Evolutionary conservation across 2,888 invertebrate genomes (phyloP).

Genomic region (Leucophenga maculata): DNA sequence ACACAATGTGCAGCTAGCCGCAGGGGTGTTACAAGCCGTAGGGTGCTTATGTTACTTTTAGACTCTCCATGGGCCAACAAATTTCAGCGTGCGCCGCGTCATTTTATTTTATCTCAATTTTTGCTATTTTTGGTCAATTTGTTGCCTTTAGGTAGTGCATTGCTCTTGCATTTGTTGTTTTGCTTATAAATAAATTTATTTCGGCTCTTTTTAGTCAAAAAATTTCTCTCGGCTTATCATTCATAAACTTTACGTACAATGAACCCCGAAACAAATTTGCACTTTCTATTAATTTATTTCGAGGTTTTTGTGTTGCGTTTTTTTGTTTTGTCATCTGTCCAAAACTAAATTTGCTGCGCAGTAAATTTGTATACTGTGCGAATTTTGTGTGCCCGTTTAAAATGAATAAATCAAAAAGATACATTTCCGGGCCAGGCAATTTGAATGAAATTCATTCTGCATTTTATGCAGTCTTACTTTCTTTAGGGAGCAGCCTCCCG

Average conservation of each 20-base stretch:
- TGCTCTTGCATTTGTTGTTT: background rate
- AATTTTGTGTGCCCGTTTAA: too few relatives aligned
- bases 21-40: too few relatives aligned
- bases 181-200: background rate
- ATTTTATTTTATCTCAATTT: background rate
- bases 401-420: too few relatives aligned
- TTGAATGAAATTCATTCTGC: too few relatives aligned
- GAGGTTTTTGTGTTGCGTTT: background rate
- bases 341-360: slow-evolving; percentile 8
- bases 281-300: slow-evolving; percentile 1
- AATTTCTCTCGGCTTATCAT: background rate
- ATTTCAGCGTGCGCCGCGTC: too few relatives aligned
- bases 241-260: slow-evolving; percentile 1
- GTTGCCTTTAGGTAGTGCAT: background rate
- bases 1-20: too few relatives aligned
- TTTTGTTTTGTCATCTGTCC: background rate
- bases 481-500: too few relatives aligned
- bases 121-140: background rate
- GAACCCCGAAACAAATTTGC: background rate
- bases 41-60: too few relatives aligned
- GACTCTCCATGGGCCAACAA: too few relatives aligned
- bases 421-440: background rate
- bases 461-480: too few relatives aligned
- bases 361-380: background rate
- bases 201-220: too few relatives aligned